Base-by-base conservation (phyloP, 2,888 invertebrate species). In the Nomada ruficornis region DNA sequence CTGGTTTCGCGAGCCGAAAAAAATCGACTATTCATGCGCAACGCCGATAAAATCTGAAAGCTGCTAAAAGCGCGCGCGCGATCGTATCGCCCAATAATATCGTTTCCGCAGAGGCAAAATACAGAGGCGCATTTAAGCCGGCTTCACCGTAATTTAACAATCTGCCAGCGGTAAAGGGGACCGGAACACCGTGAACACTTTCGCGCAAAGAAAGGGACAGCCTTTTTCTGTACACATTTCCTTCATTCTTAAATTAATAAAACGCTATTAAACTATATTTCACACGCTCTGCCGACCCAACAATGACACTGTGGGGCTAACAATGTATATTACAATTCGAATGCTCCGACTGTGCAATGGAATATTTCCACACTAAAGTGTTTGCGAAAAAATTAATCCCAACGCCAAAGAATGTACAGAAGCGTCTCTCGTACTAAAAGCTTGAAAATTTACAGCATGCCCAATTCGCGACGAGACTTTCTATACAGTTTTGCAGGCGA, bases 31-130 rank as follows among this genome's bases (percentile, higher is more conserved):
- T 86, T 86, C 86, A 87, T 83, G 85, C 82, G 76, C 73, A 83
- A 70, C 81, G 73, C 81, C 82, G 82, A 83, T 83, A 82, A 83
- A 82, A 83, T 83, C 83, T 75, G 78, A 73, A 82, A 85, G 85
- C 85, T 80, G 79, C 79, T 80, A 84, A 85, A 85, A 85, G 84
- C 68, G 75, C 84, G 83, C 78, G 82, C 78, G 77, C 80, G 86
- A 88, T 88, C 83, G 80, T 86, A 88, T 86, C 85, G 70, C 68
- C 69, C 74, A 77, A 81, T 78, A 77, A 86, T 88, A 89, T 88
- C 89, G 86, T 89, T 86, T 81, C 81, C 81, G 70, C 71, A 54
- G 11, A 72, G 63, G 69, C 68, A 62, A 73, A 80, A 83, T 80
- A 73, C 77, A 44, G 55, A 70, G 81, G 50, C 71, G 63, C 75